Evolutionary conservation across 2,888 invertebrate genomes (phyloP).

Genomic region (Ectobius pallidus): DNA sequence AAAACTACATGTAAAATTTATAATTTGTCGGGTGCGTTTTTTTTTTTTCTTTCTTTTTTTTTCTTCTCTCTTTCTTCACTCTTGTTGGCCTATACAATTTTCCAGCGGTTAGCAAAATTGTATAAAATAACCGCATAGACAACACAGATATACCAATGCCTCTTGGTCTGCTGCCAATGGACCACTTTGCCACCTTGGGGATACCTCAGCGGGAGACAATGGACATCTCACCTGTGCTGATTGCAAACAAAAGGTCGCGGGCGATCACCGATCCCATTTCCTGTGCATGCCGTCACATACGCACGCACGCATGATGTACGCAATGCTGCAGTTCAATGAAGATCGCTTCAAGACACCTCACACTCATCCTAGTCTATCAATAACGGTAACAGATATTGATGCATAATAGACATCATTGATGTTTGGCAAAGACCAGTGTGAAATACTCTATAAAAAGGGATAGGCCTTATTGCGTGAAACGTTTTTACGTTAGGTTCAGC

Average conservation of each 20-base stretch:
- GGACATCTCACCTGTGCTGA: background rate
- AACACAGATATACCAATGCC: background rate
- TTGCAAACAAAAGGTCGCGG: slow-evolving; percentile 26
- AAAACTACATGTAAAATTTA: background rate
- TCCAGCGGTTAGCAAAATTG: background rate
- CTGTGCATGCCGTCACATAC: slow-evolving; percentile 29
- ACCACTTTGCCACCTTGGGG: background rate
- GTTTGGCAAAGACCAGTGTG: too few relatives aligned
- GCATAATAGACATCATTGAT: too few relatives aligned
- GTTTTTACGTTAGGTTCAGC: too few relatives aligned
- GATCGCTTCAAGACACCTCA: background rate
- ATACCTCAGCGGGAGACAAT: background rate
- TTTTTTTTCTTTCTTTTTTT: background rate
- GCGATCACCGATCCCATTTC: slow-evolving; percentile 33
- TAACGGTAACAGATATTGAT: too few relatives aligned
- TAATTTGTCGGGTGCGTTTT: background rate
- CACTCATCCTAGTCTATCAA: too few relatives aligned
- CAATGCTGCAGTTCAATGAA: background rate
- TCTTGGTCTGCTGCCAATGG: background rate
- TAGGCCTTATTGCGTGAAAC: too few relatives aligned
- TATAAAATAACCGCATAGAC: background rate
- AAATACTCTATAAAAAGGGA: too few relatives aligned
- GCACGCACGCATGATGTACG: slow-evolving; percentile 5
- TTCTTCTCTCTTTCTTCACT: background rate
- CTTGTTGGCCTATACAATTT: background rate